These are phyloP conservation scores for Tetropium fuscum DNA, from an alignment of 2,888 invertebrate genomes.

Conservation along the genomic window DNA sequence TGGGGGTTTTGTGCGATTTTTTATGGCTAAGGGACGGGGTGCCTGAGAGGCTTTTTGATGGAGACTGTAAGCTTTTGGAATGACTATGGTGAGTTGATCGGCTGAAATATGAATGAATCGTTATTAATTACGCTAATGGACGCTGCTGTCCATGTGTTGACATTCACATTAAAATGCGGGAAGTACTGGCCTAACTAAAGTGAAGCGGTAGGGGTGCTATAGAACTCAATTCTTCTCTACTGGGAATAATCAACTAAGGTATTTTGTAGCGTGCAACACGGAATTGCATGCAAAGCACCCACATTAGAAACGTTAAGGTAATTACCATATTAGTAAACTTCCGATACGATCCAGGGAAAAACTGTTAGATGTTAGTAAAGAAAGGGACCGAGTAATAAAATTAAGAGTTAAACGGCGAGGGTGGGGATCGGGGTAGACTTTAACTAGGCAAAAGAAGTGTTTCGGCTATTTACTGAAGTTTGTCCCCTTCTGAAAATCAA, in stretches of 20 bases:
- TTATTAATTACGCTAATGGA: too few species aligned
- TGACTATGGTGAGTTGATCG: conserved; percentile 52
- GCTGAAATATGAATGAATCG: conserved; percentile 53
- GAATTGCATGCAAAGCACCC: conserved; percentile 16
- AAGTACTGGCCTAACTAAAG: too few species aligned
- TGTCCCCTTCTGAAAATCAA: conserved; percentile 59
- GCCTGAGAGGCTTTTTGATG: conserved; percentile 57
- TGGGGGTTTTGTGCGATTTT: conserved; percentile 60
- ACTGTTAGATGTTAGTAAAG: conserved; percentile 14
- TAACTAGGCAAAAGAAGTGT: conserved; percentile 54
- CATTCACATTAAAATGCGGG: too few species aligned
- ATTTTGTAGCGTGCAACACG: too few species aligned
- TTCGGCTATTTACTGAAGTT: conserved; percentile 50
- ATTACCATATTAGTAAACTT: conserved; percentile 34
- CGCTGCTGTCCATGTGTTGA: too few species aligned
- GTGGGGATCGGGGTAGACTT: conserved; percentile 17
- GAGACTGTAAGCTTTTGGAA: conserved; percentile 58
- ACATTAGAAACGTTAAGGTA: conserved; percentile 15
- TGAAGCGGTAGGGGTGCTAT: too few species aligned
- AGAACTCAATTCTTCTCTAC: too few species aligned
- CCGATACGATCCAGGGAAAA: conserved; percentile 25
- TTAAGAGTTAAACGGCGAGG: neutral
- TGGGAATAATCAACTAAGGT: too few species aligned
- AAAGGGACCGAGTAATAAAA: neutral
- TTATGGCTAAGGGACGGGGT: conserved; percentile 58